These are phyloP conservation scores for Stegophylla sp. DNA, from an alignment of 2,888 invertebrate species.

Conservation along the genomic window DNA sequence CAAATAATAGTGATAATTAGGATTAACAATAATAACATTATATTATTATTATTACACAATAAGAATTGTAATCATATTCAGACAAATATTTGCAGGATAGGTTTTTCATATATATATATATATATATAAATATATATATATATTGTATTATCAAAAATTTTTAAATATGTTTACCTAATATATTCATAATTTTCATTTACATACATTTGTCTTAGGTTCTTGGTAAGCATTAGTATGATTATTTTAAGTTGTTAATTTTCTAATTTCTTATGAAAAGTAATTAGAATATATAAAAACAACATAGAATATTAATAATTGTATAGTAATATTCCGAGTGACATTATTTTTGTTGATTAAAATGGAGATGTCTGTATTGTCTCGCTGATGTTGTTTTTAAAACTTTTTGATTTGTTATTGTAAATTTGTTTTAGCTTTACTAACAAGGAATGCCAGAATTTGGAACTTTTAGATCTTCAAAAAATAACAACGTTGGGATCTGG, in stretches of 20 bases:
- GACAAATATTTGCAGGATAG: neutral
- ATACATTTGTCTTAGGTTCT: slow-evolving; percentile 56
- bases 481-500: slow-evolving; percentile 97
- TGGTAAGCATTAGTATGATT: slow-evolving; percentile 40
- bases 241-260: slow-evolving; percentile 28
- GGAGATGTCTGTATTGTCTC: neutral
- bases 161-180: slow-evolving; percentile 38
- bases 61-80: too few relatives aligned
- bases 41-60: slow-evolving; percentile 5
- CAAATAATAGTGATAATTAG: too few relatives aligned
- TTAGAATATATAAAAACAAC: neutral
- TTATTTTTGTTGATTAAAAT: neutral
- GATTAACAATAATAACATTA: too few relatives aligned
- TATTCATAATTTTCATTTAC: slow-evolving; percentile 49
- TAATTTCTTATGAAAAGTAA: slow-evolving; percentile 10
- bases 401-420: slow-evolving; percentile 36
- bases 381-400: neutral
- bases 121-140: too few relatives aligned
- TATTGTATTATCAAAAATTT: slow-evolving; percentile 7
- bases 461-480: slow-evolving; percentile 84
- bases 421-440: slow-evolving; percentile 72
- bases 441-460: slow-evolving; percentile 85
- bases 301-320: slow-evolving; percentile 13
- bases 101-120: too few relatives aligned
- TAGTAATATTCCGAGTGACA: slow-evolving; percentile 46